These are phyloP conservation scores for Myrmecophaga tridactyla DNA, from an alignment of 2,113 vertebrate species.

Conservation along the genomic window DNA sequence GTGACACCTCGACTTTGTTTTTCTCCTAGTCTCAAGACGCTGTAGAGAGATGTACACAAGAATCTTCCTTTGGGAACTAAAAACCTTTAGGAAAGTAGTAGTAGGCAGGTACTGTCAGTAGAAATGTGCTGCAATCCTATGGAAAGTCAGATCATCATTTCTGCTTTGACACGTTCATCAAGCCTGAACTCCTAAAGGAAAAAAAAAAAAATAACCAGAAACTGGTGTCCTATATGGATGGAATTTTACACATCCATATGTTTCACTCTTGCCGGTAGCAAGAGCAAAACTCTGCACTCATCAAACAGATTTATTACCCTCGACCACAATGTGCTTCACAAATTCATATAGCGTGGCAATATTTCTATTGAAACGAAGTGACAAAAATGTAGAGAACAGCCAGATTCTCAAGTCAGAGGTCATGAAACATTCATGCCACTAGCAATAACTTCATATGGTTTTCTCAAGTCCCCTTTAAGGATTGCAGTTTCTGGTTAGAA, in stretches of 20 bases:
- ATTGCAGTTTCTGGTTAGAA: neutral
- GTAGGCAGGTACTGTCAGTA: neutral
- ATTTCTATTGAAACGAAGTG: neutral
- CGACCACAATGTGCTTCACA: slow-evolving; percentile 35
- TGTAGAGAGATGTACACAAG: neutral
- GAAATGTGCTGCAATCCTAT: neutral
- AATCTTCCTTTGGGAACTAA: neutral
- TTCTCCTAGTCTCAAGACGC: neutral
- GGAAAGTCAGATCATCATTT: neutral
- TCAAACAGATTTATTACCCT: slow-evolving; percentile 41
- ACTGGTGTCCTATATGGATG: neutral
- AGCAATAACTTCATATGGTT: neutral
- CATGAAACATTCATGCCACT: neutral
- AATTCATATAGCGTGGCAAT: neutral
- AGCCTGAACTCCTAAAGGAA: slow-evolving; percentile 25
- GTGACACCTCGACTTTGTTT: too few relatives aligned
- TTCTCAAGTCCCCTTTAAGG: neutral
- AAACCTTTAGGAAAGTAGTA: neutral
- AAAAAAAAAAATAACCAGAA: neutral
- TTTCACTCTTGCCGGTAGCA: slow-evolving; percentile 52
- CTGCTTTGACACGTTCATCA: neutral
- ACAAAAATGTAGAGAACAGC: neutral
- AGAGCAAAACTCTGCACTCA: slow-evolving; percentile 7
- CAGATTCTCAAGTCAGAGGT: neutral
- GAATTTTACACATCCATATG: slow-evolving; percentile 58